Evolutionary conservation across 2,797 vertebrate genomes (phyloP), one percentile per base, ranked within the genome.

Genomic region (Fringilla coelebs): DNA sequence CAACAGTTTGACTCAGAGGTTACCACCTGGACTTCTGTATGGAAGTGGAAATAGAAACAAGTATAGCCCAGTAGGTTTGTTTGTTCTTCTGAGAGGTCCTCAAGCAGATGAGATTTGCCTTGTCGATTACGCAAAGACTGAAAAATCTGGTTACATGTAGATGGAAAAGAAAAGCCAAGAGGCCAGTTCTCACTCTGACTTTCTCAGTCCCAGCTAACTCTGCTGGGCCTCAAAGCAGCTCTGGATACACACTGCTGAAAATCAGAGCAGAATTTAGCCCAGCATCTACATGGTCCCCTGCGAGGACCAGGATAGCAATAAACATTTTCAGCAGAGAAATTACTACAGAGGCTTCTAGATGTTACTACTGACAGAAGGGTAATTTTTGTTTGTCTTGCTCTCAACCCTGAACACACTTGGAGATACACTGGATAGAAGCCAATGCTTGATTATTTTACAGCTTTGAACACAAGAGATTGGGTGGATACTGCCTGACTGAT

Each of bases 401-500:
- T 97, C 94, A 17, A 58, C 84, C 96, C 80, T 94, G 92, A 95
- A 95, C 51, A 55, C 55, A 49, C 71, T 83, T 48, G 63, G 68
- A 95, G 67, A 85, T 65, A 75, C 20, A 3, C 51, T 96, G 95
- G 96, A 92, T 76, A 80, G 76, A 78, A 85, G 94, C 96, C 94
- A 93, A 14, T 41, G 34, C 83, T 94, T 96, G 94, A 87, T 96
- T 93, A 74, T 77, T 92, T 95, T 36, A 43, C 54, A 91, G 92
- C 74, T 97, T 89, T 43, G 88, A 96, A 93, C 90, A 95, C 93
- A 85, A 89, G 89, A 93, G 90, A 92, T 83, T 85, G 89, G 91
- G 92, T 96, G 93, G 92, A 93, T 72, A 73, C 85, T 92, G 96
- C 88, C 75, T 81, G 80, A 93, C 74, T 96, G 97, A 97, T 96